phyloP scores from a whole-genome alignment of 2,113 vertebrate genomes.

The Tragelaphus imberbis region DNA sequence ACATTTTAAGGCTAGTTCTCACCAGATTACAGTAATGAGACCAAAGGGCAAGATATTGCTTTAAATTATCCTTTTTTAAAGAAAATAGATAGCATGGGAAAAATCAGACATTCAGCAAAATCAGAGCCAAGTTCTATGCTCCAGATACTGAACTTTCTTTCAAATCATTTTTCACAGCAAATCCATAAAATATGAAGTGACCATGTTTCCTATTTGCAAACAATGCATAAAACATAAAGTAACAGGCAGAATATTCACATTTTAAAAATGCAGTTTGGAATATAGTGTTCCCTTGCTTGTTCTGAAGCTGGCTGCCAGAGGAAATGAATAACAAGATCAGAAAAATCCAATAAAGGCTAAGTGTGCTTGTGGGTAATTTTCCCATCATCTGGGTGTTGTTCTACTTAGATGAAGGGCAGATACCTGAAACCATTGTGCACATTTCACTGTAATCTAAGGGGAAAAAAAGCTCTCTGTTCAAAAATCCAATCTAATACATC shows the following conservation, averaged over 20 bases:
- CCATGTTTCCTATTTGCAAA: conserved; percentile 63
- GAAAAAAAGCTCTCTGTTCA: background rate
- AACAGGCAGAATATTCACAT: conserved; percentile 65
- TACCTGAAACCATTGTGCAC: conserved; percentile 21
- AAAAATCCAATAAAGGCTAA: conserved; percentile 68
- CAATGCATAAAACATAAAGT: conserved; percentile 76
- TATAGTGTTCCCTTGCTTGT: conserved; percentile 56
- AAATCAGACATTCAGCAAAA: background rate
- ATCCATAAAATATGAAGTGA: conserved; percentile 69
- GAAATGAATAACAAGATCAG: conserved; percentile 64
- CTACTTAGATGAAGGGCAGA: conserved; percentile 42
- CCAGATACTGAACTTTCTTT: conserved; percentile 58
- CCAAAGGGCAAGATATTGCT: background rate
- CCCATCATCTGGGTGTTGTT: conserved; percentile 41
- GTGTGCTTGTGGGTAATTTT: conserved; percentile 58
- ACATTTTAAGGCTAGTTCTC: conserved; percentile 12
- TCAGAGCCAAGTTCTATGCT: conserved; percentile 1
- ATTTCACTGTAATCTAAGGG: conserved; percentile 17
- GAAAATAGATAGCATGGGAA: conserved; percentile 14
- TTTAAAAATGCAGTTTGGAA: conserved; percentile 68
- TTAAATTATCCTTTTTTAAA: conserved; percentile 35
- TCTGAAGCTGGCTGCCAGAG: conserved; percentile 56
- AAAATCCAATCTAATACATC: conserved; percentile 10
- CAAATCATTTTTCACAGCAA: conserved; percentile 65
- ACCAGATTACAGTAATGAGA: conserved; percentile 8